Evolutionary conservation across 1,140 invertebrate genomes (phyloP).

Genomic region (Conus betulinus): DNA sequence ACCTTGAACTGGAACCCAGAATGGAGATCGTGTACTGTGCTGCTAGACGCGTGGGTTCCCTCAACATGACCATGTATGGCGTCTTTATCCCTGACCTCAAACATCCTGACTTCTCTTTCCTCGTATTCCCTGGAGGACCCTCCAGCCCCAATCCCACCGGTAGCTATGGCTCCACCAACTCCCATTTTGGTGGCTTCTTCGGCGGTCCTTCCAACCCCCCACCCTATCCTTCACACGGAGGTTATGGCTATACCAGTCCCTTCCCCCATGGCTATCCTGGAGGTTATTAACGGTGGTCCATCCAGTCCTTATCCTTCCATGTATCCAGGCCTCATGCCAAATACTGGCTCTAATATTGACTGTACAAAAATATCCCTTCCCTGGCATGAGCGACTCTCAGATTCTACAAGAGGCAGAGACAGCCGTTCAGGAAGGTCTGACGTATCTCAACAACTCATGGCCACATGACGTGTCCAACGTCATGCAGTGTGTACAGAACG

Average conservation of each 20-base stretch:
- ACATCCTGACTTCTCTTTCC: constrained; percentile 8
- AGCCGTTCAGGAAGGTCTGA: background rate
- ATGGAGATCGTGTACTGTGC: constrained; percentile 4
- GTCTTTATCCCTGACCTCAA: background rate
- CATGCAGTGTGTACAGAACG: background rate
- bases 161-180: background rate
- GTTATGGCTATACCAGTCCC: background rate
- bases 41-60: background rate
- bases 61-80: background rate
- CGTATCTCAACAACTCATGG: background rate
- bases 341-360: background rate
- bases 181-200: background rate
- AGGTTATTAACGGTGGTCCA: background rate
- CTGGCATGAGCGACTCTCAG: background rate
- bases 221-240: background rate
- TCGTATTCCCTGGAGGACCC: background rate
- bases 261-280: background rate
- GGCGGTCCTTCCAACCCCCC: background rate
- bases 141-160: background rate
- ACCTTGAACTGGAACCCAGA: background rate
- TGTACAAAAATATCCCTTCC: background rate
- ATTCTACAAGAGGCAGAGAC: background rate
- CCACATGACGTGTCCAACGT: background rate
- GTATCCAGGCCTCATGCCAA: background rate
- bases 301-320: constrained; percentile 3